Conservation (phyloP, 2,797 vertebrate species). For the Arctocebus calabarensis region DNA sequence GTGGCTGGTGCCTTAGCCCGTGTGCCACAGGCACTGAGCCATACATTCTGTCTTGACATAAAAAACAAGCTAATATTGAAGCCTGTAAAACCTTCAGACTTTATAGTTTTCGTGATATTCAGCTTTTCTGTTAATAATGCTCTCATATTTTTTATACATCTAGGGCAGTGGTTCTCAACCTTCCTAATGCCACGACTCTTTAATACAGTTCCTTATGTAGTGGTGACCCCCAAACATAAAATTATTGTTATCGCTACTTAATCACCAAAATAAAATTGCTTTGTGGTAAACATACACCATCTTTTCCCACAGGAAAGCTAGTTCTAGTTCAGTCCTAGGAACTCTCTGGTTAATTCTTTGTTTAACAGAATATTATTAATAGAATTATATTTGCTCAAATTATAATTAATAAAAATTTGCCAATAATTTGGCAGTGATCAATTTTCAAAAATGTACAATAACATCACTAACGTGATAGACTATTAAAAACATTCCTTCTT, state of each 20-base stretch:
- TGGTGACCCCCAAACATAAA: no score
- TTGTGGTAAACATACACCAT: neutral
- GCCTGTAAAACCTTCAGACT: neutral
- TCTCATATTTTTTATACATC: neutral
- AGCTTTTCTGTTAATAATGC: neutral
- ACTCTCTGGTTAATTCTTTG: constrained; percentile 17
- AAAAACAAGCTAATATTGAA: constrained; percentile 36
- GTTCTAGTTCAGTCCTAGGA: neutral
- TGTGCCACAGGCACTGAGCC: no score
- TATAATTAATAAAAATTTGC: constrained; percentile 17
- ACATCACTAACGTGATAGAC: neutral
- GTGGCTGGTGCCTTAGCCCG: no score
- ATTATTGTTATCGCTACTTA: neutral
- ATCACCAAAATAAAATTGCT: constrained; percentile 23
- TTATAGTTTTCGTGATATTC: neutral
- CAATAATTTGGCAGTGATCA: neutral
- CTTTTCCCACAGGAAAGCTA: constrained; percentile 34
- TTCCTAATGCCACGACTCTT: no score
- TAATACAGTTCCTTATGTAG: no score
- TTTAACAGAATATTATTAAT: neutral
- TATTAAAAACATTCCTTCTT: constrained; percentile 32
- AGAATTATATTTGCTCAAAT: constrained; percentile 39
- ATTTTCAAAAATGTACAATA: constrained; percentile 51
- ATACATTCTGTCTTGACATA: neutral
- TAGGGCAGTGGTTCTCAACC: no score